Conservation (phyloP, 2,113 vertebrate species). For the Nanorana parkeri region DNA sequence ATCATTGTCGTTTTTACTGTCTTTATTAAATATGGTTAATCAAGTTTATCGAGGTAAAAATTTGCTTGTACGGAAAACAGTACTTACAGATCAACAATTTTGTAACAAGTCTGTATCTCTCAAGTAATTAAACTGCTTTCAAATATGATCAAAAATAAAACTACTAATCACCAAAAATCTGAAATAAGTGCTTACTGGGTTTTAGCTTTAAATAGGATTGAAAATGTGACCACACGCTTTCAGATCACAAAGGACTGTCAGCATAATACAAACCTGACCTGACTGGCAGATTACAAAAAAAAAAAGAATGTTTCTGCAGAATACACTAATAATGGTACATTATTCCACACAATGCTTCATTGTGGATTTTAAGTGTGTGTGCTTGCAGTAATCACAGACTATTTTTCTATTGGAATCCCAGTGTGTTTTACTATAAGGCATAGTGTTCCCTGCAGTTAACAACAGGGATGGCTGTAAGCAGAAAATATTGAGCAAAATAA, state of each 20-base stretch:
- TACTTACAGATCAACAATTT: too few species aligned
- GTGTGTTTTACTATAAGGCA: conserved; percentile 49
- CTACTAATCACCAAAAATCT: not conserved
- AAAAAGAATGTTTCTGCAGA: conserved; percentile 41
- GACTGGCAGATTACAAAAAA: conserved; percentile 11
- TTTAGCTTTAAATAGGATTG: not conserved
- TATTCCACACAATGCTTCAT: conserved; percentile 47
- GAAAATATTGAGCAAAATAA: conserved; percentile 54
- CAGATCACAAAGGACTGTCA: conserved; percentile 27
- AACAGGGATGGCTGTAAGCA: conserved; percentile 44
- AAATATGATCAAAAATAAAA: not conserved
- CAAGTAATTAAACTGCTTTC: not conserved
- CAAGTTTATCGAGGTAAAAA: too few species aligned
- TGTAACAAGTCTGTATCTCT: too few species aligned
- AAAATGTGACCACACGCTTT: conserved; percentile 7
- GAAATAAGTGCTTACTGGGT: conserved; percentile 4
- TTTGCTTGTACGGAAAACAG: too few species aligned
- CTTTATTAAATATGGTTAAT: too few species aligned
- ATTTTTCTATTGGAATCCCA: conserved; percentile 47
- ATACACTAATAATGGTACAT: conserved; percentile 48
- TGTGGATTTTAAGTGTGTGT: conserved; percentile 47
- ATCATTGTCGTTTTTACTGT: too few species aligned
- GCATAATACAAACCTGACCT: conserved; percentile 30
- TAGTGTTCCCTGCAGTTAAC: conserved; percentile 48
- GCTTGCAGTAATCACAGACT: conserved; percentile 45